These are phyloP conservation scores for Mesocentrotus franciscanus DNA, from an alignment of 53 echinoderm and acorn worm genomes.

Conservation along the genomic window DNA sequence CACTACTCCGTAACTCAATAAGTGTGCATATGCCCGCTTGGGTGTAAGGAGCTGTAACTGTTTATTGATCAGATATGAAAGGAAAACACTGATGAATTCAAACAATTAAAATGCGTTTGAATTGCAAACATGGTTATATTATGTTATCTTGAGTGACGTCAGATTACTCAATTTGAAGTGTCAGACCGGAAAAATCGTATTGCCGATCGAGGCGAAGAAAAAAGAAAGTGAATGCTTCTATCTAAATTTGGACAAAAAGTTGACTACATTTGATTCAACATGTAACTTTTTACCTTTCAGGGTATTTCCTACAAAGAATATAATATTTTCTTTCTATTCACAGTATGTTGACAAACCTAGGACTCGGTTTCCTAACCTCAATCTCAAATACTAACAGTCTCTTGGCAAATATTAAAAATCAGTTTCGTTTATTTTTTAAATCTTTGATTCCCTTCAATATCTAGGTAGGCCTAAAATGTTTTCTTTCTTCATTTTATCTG, in stretches of 20 bases:
- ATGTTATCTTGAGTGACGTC: background rate
- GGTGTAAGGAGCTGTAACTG: slow-evolving; percentile 51
- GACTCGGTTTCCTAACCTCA: too few relatives aligned
- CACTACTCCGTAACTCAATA: slow-evolving; percentile 48
- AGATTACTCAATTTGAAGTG: background rate
- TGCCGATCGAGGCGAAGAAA: background rate
- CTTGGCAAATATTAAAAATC: background rate
- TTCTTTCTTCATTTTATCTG: background rate
- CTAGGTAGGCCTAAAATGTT: too few relatives aligned
- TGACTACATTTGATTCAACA: background rate
- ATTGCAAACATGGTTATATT: slow-evolving; percentile 46
- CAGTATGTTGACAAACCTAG: background rate
- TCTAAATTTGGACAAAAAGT: background rate
- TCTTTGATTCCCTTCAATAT: too few relatives aligned
- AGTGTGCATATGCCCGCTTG: slow-evolving; percentile 21
- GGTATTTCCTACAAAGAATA: background rate
- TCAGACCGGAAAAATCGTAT: background rate
- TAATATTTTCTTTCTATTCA: too few relatives aligned
- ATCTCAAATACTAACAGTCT: background rate
- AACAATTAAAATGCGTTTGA: slow-evolving; percentile 37
- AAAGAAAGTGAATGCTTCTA: background rate
- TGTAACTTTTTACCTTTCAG: background rate
- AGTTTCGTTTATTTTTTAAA: background rate
- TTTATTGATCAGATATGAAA: slow-evolving; percentile 47
- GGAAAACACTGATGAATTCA: slow-evolving; percentile 38